These are phyloP conservation scores for Steatocranus sp. DNA, from an alignment of 2,797 vertebrate species.

Conservation along the genomic window DNA sequence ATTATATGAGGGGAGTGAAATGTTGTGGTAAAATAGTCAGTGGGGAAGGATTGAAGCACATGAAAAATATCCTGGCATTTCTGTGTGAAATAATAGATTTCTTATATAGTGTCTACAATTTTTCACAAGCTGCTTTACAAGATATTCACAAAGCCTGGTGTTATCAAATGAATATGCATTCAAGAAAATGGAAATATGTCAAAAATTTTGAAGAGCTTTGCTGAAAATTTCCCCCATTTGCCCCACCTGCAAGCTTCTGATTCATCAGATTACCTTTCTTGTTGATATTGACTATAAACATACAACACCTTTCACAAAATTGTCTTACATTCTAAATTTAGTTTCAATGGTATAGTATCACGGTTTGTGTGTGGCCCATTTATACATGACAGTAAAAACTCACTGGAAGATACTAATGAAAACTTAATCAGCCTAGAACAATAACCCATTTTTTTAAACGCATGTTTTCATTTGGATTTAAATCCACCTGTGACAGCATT, in stretches of 20 bases:
- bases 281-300: neutral
- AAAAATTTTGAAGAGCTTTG: neutral
- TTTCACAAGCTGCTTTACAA: neutral
- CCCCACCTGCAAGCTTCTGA: neutral
- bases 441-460: neutral
- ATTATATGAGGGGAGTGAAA: neutral
- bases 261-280: neutral
- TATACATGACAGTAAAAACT: neutral
- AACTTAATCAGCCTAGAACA: neutral
- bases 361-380: neutral
- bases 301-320: neutral
- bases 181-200: neutral
- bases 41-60: conserved; percentile 4
- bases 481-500: neutral
- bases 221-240: neutral
- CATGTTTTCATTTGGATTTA: neutral
- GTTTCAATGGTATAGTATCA: neutral
- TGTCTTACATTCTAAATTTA: neutral
- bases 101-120: conserved; percentile 64
- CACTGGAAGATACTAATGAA: neutral
- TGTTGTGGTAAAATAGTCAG: conserved; percentile 13
- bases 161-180: neutral
- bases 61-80: conserved; percentile 15
- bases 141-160: neutral
- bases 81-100: conserved; percentile 28